These are phyloP conservation scores for Stenolophus ochropezus DNA, from an alignment of 2,888 invertebrate species.

Conservation along the genomic window DNA sequence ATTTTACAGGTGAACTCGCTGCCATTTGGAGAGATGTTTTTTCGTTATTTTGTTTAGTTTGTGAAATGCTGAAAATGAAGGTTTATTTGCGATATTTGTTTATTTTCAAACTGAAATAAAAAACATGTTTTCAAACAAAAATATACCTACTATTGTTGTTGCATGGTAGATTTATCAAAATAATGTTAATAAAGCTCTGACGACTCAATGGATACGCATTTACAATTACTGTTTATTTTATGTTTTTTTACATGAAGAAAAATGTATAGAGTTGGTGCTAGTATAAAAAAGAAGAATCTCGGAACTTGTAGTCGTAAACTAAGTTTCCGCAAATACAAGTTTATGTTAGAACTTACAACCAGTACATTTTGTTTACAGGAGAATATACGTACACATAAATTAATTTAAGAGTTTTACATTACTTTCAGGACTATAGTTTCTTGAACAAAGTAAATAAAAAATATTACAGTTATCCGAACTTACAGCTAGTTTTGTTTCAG, in stretches of 20 bases:
- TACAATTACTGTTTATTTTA: too few species aligned
- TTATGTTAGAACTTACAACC: neutral
- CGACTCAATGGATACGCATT: too few species aligned
- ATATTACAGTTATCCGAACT: too few species aligned
- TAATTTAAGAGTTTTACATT: neutral
- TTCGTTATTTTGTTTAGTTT: too few species aligned
- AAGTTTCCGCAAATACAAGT: neutral
- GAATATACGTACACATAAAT: neutral
- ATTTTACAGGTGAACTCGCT: slow-evolving; percentile 7
- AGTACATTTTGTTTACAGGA: neutral
- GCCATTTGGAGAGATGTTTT: neutral
- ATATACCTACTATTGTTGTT: too few species aligned
- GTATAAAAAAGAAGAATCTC: neutral
- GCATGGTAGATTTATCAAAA: too few species aligned
- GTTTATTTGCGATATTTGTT: too few species aligned
- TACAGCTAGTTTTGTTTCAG: too few species aligned
- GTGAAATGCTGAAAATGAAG: too few species aligned
- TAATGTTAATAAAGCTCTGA: too few species aligned
- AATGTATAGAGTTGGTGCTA: neutral
- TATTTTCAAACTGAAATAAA: too few species aligned
- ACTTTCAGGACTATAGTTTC: neutral
- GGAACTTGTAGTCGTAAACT: neutral
- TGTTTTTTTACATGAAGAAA: neutral
- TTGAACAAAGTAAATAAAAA: neutral
- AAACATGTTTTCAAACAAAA: too few species aligned